Conservation (phyloP, 2,797 vertebrate genomes). For the Lepidocolaptes lacrymiger region DNA sequence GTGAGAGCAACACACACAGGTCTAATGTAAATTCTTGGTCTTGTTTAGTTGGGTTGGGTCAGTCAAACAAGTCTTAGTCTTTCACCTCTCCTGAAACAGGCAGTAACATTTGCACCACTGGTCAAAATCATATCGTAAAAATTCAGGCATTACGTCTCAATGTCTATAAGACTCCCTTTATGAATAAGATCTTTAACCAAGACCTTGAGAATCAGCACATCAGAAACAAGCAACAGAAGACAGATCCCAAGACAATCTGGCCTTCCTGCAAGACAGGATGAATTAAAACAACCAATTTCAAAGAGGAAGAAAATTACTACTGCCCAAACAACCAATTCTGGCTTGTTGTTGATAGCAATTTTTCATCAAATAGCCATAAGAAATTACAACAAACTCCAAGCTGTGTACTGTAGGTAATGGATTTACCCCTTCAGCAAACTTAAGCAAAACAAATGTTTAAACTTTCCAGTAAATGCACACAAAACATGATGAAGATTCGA, state of each 20-base stretch:
- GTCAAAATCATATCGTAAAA: not conserved
- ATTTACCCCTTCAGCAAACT: not conserved
- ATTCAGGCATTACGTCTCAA: not conserved
- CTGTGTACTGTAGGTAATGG: not conserved
- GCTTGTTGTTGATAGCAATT: not conserved
- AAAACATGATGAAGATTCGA: not conserved
- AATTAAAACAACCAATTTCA: not conserved
- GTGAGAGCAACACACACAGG: not conserved
- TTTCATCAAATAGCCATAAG: not conserved
- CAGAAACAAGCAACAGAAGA: not conserved
- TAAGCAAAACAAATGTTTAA: conserved; percentile 9
- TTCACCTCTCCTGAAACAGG: not conserved
- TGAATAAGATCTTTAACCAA: not conserved
- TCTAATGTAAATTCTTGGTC: not conserved
- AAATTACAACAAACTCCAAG: not conserved
- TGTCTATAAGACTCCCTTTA: not conserved
- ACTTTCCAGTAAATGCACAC: not conserved
- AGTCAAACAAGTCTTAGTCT: not conserved
- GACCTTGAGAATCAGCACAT: not conserved
- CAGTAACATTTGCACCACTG: not conserved
- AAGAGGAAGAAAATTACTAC: not conserved
- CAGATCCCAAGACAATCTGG: not conserved
- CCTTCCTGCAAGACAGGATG: not conserved
- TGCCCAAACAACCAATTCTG: not conserved
- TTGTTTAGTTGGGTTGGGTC: not conserved